These are phyloP conservation scores for Pseudorectes ferrugineus DNA, from an alignment of 2,113 vertebrate species.

Conservation along the genomic window DNA sequence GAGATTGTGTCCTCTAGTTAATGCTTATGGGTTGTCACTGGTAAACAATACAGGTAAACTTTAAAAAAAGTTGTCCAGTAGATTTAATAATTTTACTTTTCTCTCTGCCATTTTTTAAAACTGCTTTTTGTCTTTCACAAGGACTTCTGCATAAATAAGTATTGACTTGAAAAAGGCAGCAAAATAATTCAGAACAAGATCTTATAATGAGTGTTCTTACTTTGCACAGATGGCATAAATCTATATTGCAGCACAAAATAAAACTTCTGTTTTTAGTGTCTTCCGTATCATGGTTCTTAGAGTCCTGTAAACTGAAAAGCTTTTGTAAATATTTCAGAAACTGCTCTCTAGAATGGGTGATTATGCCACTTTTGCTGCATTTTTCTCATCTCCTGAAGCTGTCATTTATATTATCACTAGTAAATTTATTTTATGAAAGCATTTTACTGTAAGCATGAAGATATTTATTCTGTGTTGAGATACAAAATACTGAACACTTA, in stretches of 20 bases:
- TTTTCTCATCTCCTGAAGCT: not conserved
- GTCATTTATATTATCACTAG: not conserved
- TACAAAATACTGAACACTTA: not conserved
- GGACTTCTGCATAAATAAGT: not conserved
- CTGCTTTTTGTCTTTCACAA: not conserved
- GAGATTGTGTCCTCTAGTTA: not conserved
- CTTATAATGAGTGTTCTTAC: not conserved
- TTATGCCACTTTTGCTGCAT: not conserved
- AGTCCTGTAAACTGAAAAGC: not conserved
- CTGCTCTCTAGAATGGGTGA: not conserved
- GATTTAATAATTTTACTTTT: not conserved
- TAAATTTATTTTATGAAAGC: not conserved
- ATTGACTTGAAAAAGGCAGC: not conserved
- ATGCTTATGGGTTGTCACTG: not conserved
- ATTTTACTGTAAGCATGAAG: not conserved
- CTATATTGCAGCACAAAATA: not conserved
- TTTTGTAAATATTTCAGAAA: not conserved
- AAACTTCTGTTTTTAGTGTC: not conserved
- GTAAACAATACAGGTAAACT: not conserved
- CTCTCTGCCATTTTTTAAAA: not conserved
- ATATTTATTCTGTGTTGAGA: not conserved
- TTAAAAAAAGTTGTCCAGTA: not conserved
- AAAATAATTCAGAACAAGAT: not conserved
- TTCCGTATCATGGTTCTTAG: not conserved
- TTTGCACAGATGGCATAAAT: not conserved